Percentiles rank a stretch among this genome's conserved stretches.
phyloP scores from a whole-genome alignment of 2,797 vertebrate species.

The Chelidonichthys spinosus region DNA sequence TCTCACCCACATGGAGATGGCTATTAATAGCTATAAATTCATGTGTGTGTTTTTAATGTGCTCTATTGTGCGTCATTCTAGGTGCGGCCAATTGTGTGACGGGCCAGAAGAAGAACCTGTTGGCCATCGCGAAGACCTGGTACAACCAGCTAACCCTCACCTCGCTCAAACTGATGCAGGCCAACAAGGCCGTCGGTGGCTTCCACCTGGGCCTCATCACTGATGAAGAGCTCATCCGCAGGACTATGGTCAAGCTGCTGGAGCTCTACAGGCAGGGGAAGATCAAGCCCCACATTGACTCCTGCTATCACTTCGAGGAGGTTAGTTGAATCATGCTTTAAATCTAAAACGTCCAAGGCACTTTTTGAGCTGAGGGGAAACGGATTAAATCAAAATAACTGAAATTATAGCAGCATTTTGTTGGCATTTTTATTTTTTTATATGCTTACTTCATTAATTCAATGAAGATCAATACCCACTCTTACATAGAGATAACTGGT shows the following conservation, averaged over 20 bases:
- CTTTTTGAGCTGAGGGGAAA: background rate
- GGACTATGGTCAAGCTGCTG: slow-evolving; percentile 82
- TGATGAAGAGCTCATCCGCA: slow-evolving; percentile 75
- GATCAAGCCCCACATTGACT: slow-evolving; percentile 93
- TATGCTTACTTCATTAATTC: too few species aligned
- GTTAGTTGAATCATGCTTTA: slow-evolving; percentile 64
- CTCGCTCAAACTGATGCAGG: slow-evolving; percentile 87
- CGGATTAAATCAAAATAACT: background rate
- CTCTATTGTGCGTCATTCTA: slow-evolving; percentile 44
- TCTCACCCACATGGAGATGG: background rate
- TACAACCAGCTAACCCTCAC: slow-evolving; percentile 93
- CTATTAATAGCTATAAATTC: background rate
- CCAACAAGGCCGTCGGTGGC: slow-evolving; percentile 91
- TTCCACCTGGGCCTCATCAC: slow-evolving; percentile 87
- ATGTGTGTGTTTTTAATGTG: background rate
- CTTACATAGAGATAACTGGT: too few species aligned
- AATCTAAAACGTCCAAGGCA: background rate
- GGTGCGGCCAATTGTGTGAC: slow-evolving; percentile 90
- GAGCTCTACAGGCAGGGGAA: slow-evolving; percentile 89
- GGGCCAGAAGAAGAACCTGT: slow-evolving; percentile 90
- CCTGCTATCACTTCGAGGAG: slow-evolving; percentile 91
- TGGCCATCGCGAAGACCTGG: slow-evolving; percentile 92
- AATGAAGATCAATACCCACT: too few species aligned
- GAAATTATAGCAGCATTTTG: background rate
- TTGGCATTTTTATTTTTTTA: too few species aligned